Conservation (phyloP, 2,113 vertebrate genomes). For the Diphyllodes magnificus region DNA sequence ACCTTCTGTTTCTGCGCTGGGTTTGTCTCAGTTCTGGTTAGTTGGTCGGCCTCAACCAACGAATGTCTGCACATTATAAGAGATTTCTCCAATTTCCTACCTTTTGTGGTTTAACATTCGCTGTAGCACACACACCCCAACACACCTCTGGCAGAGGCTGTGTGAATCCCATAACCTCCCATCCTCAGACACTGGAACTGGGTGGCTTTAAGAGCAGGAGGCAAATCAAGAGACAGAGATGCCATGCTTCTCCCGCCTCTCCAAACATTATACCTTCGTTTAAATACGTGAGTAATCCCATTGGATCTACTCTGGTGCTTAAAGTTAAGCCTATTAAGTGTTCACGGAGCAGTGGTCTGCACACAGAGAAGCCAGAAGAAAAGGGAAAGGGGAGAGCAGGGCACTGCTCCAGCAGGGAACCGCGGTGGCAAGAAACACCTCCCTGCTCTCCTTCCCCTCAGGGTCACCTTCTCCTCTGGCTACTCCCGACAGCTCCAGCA, state of each 20-base stretch:
- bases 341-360: accelerated
- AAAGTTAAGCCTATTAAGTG: background rate
- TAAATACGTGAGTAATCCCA: background rate
- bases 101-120: accelerated
- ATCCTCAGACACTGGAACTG: background rate
- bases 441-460: background rate
- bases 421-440: accelerated
- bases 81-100: background rate
- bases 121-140: background rate
- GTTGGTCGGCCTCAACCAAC: background rate
- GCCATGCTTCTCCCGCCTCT: accelerated
- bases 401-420: accelerated
- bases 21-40: background rate
- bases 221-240: background rate
- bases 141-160: background rate
- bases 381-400: background rate
- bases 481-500: accelerated
- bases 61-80: accelerated
- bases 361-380: background rate
- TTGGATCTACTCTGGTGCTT: background rate
- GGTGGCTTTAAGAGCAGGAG: background rate
- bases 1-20: background rate
- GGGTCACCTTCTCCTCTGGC: background rate
- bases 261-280: background rate
- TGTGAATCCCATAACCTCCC: accelerated